These are phyloP conservation scores for Varecia variegata DNA, from an alignment of 2,797 vertebrate species.

Conservation along the genomic window DNA sequence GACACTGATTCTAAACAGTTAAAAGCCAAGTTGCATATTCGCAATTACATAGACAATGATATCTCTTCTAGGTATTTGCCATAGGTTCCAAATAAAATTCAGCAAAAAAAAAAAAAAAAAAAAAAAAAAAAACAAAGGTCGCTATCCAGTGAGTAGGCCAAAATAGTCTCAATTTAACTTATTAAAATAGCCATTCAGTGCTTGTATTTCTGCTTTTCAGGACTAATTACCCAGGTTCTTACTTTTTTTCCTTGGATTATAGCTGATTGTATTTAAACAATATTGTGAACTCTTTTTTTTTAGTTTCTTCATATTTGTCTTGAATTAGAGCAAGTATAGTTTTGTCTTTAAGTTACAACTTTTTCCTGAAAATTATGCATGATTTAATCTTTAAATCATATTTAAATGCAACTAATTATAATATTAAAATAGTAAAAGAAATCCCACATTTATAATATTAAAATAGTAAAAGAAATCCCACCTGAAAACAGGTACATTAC, in stretches of 20 bases:
- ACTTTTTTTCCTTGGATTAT: not conserved
- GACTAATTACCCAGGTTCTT: not conserved
- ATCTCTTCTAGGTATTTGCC: not conserved
- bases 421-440: not conserved
- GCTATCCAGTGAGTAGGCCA: not conserved
- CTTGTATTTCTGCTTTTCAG: not conserved
- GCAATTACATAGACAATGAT: not conserved
- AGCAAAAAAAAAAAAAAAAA: not conserved
- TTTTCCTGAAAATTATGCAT: not conserved
- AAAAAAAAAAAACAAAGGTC: no score
- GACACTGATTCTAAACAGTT: not conserved
- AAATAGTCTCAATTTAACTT: not conserved
- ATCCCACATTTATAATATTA: not conserved
- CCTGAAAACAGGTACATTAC: no score
- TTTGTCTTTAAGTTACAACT: not conserved
- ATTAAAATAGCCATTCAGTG: not conserved
- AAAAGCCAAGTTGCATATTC: slow-evolving; percentile 3
- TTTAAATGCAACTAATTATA: not conserved
- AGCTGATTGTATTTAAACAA: not conserved
- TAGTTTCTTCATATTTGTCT: not conserved
- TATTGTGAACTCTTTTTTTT: not conserved
- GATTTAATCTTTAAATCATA: not conserved
- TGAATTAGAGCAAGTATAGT: not conserved
- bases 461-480: not conserved
- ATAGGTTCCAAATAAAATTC: not conserved